These are phyloP conservation scores for Phyllostomus hastatus DNA, from an alignment of 2,113 vertebrate genomes.

Conservation along the genomic window DNA sequence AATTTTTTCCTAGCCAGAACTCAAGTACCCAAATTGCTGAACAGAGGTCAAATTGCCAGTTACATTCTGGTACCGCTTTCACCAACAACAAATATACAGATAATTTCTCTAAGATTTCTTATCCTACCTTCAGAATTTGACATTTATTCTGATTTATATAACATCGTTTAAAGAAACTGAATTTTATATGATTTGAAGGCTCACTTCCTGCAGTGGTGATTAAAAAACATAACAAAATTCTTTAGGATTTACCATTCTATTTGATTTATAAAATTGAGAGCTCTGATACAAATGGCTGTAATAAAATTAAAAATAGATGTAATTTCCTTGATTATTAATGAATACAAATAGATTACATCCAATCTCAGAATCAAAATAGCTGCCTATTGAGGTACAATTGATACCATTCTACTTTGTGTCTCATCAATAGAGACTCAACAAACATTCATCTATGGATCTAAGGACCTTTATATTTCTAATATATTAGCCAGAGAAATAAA, in stretches of 20 bases:
- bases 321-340: not conserved
- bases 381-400: not conserved
- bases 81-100: not conserved
- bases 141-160: conserved; percentile 54
- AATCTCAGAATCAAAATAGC: not conserved
- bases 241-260: conserved; percentile 51
- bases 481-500: not conserved
- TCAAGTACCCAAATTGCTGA: not conserved
- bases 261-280: conserved; percentile 19
- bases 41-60: not conserved
- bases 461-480: not conserved
- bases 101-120: conserved; percentile 30
- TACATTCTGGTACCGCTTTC: not conserved
- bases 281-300: not conserved
- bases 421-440: not conserved
- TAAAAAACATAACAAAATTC: conserved; percentile 32
- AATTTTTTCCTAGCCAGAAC: not conserved
- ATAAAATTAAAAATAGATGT: not conserved
- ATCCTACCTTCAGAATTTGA: not conserved
- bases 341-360: not conserved
- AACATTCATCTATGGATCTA: not conserved
- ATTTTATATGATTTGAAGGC: conserved; percentile 31
- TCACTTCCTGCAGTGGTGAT: conserved; percentile 37
- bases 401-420: not conserved
- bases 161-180: not conserved